Conservation (phyloP, 2,113 vertebrate genomes). For the Chloebia gouldiae region DNA sequence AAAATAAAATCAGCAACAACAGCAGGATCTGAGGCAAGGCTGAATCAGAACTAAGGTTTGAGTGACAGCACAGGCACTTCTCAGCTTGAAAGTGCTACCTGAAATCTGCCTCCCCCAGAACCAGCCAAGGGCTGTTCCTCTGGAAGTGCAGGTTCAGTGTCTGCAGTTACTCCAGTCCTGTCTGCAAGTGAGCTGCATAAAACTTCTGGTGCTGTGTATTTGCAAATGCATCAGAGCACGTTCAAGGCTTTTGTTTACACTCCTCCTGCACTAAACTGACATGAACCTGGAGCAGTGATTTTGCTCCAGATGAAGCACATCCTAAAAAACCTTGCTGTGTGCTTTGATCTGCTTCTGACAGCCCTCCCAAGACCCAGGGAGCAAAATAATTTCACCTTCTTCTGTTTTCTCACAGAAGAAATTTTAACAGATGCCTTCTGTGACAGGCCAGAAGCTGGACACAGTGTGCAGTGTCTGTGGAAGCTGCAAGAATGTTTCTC, state of each 20-base stretch:
- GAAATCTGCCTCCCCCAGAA: neutral
- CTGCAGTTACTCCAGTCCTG: neutral
- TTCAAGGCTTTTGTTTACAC: neutral
- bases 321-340: neutral
- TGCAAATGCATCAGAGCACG: neutral
- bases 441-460: neutral
- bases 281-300: neutral
- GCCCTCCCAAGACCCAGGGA: neutral
- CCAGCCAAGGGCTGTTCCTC: neutral
- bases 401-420: neutral
- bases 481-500: slow-evolving; percentile 8
- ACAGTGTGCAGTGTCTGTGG: neutral
- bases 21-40: neutral
- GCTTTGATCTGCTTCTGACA: neutral
- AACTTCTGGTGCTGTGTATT: neutral
- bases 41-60: neutral
- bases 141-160: neutral
- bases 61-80: neutral
- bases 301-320: neutral
- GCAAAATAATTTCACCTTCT: neutral
- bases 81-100: neutral
- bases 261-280: neutral
- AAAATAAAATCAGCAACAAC: neutral
- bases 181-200: neutral
- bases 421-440: neutral